These are phyloP conservation scores for Diacarnus erythraeanus DNA, from an alignment of 37 sponge, comb jelly and placozoan species.

Conservation along the genomic window DNA sequence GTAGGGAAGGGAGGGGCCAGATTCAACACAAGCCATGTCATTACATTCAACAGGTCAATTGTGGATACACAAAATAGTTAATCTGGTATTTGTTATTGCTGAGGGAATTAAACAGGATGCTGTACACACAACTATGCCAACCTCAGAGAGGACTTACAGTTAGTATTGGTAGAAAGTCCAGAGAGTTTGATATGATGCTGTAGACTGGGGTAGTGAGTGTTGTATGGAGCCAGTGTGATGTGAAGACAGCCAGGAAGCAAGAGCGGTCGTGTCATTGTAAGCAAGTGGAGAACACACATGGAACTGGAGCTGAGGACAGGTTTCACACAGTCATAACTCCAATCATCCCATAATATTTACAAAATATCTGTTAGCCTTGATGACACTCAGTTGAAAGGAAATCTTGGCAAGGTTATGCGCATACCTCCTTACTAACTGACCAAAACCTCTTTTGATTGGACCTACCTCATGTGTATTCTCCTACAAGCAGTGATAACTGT, in stretches of 20 bases:
- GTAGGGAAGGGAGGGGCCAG: background rate
- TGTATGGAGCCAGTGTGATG: constrained; percentile 74
- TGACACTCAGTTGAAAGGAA: too few species aligned
- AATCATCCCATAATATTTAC: too few species aligned
- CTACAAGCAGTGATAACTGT: constrained; percentile 65
- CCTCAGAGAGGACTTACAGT: constrained; percentile 31
- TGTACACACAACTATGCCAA: background rate
- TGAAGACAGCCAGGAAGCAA: constrained; percentile 36
- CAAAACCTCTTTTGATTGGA: too few species aligned
- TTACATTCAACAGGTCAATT: background rate
- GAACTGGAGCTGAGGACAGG: constrained; percentile 50
- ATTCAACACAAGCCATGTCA: background rate
- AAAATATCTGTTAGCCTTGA: too few species aligned
- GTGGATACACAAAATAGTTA: background rate
- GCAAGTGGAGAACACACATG: constrained; percentile 49
- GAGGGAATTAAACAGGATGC: background rate
- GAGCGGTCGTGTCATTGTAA: constrained; percentile 47
- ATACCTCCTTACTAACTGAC: too few species aligned
- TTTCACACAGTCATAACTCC: too few species aligned
- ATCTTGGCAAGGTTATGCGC: too few species aligned
- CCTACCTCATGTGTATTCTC: constrained; percentile 70
- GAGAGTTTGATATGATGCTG: constrained; percentile 38
- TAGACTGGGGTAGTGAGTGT: constrained; percentile 66
- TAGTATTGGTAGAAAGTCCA: constrained; percentile 30
- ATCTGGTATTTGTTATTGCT: background rate